Conservation (phyloP, 2,888 invertebrate genomes). For the Maniola hyperantus region DNA sequence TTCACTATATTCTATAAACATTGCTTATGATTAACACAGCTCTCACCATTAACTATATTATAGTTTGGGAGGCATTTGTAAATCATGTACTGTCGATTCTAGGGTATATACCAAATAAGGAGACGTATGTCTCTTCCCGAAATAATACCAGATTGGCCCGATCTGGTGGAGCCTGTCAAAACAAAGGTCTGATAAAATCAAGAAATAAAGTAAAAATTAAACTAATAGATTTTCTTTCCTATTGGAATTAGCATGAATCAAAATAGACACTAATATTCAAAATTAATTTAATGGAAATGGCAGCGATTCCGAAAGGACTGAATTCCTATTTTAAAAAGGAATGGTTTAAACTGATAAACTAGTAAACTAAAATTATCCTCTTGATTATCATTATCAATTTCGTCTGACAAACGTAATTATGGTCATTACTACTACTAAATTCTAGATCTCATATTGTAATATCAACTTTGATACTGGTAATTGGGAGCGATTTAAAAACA, state of each 20-base stretch:
- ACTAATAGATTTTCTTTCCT: slow-evolving; percentile 51
- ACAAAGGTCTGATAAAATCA: slow-evolving; percentile 85
- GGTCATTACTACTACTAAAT: neutral
- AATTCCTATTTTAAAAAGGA: slow-evolving; percentile 64
- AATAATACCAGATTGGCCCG: slow-evolving; percentile 91
- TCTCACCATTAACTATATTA: slow-evolving; percentile 38
- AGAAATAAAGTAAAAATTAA: slow-evolving; percentile 60
- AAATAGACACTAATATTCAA: neutral
- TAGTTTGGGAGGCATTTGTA: slow-evolving; percentile 44
- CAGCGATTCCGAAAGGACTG: slow-evolving; percentile 55
- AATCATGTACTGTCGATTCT: slow-evolving; percentile 77
- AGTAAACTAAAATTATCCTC: slow-evolving; percentile 57
- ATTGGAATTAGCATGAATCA: slow-evolving; percentile 46
- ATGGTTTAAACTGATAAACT: slow-evolving; percentile 61
- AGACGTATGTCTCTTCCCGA: slow-evolving; percentile 87
- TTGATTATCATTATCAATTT: slow-evolving; percentile 50
- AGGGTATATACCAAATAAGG: slow-evolving; percentile 86
- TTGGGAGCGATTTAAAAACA: slow-evolving; percentile 67
- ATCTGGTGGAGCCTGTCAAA: slow-evolving; percentile 85
- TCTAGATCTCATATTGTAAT: neutral
- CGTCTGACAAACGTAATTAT: neutral
- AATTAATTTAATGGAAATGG: neutral
- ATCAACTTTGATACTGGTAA: slow-evolving; percentile 46
- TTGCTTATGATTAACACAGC: slow-evolving; percentile 37
- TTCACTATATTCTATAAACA: slow-evolving; percentile 14